Evolutionary conservation across 2,113 vertebrate species (phyloP), one percentile per base, ranked within the genome.

Genomic region (Oryzias curvinotus): DNA sequence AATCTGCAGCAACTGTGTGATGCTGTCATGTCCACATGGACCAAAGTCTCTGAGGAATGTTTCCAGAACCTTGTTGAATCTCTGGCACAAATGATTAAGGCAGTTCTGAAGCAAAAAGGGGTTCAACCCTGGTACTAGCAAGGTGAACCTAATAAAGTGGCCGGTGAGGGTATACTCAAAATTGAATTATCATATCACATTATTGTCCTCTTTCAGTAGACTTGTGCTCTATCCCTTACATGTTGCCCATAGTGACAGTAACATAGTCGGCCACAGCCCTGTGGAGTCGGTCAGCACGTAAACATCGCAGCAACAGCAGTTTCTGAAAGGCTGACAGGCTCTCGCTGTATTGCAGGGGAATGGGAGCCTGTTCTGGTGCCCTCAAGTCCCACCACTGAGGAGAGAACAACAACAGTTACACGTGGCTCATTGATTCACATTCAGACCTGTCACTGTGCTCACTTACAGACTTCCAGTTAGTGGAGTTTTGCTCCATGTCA

Each of bases 261-360:
- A 98, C 89, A 0, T 96, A 99, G 85, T 96, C 93, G 0, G 87
- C 95, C 54, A 98, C 93, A 0, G 96, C 96, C n/a, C 95, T 93
- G 59, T 96, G 98, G 0, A 99, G 92, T 2, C 96, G 90, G 42
- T 99, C 97, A 54, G 98, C 92, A 0, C 96, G 93, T 88, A 99
- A 98, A 57, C 96, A 99, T 4, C 97, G 94, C 57, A 99, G 49
- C 30, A 99, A 73, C 0, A 98, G 90, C 26, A 99, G 88, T 81
- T 92, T 97, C 91, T 99, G 97, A 79, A 99, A 99, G 30, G 67
- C 18, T 0, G 91, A 91, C 77, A 98, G 87, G 10, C 7, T 81
- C 1, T 78, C 57, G 10, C 89, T 80, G 0, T 96, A 98, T 43
- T 80, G 90, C 90, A 93, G 30, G 14, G 97, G 96, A 57, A 96